phyloP scores from a whole-genome alignment of 2,113 vertebrate species.

The Petroica traversi region DNA sequence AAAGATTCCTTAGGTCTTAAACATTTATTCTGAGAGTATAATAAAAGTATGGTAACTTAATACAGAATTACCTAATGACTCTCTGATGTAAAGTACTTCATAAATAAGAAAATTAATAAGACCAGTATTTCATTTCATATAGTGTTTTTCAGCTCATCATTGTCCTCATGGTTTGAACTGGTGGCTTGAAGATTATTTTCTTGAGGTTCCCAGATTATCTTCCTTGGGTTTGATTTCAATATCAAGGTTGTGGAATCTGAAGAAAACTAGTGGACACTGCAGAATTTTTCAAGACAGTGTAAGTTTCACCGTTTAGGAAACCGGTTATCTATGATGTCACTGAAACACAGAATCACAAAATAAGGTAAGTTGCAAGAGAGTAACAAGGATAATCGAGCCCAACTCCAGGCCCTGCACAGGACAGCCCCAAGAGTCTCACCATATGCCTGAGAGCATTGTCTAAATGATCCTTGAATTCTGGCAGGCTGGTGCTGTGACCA shows the following conservation, averaged over 20 bases:
- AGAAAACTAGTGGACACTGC: not conserved
- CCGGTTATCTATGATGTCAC: not conserved
- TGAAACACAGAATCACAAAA: not conserved
- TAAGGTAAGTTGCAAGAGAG: not conserved
- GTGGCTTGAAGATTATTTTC: not conserved
- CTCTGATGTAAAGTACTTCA: not conserved
- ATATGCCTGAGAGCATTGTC: not conserved
- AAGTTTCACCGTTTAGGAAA: not conserved
- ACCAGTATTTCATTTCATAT: not conserved
- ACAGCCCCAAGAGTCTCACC: too few species aligned
- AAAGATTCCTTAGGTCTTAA: not conserved
- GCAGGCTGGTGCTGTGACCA: not conserved
- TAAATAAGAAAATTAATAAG: not conserved
- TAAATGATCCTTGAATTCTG: not conserved
- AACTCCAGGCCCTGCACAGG: not conserved
- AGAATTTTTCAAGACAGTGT: not conserved
- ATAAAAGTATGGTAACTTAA: not conserved
- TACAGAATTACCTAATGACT: not conserved
- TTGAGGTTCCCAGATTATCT: not conserved
- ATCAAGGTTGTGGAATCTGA: not conserved
- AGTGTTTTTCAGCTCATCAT: not conserved
- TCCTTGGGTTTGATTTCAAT: not conserved
- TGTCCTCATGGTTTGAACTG: not conserved
- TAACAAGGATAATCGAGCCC: not conserved
- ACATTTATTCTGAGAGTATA: not conserved